Evolutionary conservation across 2,113 vertebrate genomes (phyloP).

Genomic region (Madoqua kirkii): DNA sequence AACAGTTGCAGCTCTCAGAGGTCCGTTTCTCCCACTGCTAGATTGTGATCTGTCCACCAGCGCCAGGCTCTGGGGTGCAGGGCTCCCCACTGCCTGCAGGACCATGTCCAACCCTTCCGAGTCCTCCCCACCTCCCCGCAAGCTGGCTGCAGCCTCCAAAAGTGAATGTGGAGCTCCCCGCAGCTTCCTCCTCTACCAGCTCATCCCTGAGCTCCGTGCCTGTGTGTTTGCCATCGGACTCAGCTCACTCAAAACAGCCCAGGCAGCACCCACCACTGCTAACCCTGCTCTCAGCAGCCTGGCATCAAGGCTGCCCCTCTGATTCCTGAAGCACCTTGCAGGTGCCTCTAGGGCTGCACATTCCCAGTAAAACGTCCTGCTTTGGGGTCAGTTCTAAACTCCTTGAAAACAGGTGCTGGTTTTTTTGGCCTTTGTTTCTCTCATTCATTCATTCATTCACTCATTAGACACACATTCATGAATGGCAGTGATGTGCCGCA

Average conservation of each 20-base stretch:
- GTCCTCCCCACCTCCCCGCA: too few species aligned
- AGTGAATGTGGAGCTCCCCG: background rate
- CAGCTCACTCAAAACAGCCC: background rate
- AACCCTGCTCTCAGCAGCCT: too few species aligned
- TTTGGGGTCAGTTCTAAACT: background rate
- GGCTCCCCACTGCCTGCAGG: background rate
- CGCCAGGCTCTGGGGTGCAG: background rate
- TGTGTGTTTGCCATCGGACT: background rate
- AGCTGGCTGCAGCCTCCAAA: background rate
- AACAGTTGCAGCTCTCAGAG: background rate
- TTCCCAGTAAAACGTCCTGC: background rate
- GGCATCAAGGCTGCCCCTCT: background rate
- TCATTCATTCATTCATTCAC: background rate
- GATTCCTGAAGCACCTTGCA: background rate
- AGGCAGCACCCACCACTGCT: background rate
- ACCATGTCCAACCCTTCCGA: background rate
- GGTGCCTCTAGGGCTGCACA: accelerated
- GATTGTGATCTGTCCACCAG: background rate
- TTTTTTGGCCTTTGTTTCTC: background rate
- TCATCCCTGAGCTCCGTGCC: accelerated
- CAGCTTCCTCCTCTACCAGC: background rate
- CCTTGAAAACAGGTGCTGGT: too few species aligned
- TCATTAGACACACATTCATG: background rate
- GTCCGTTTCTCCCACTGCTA: background rate
- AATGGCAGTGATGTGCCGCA: background rate